Evolutionary conservation across 2,888 invertebrate species (phyloP), one percentile per base, ranked within the genome.

Genomic region (Acronicta alni): DNA sequence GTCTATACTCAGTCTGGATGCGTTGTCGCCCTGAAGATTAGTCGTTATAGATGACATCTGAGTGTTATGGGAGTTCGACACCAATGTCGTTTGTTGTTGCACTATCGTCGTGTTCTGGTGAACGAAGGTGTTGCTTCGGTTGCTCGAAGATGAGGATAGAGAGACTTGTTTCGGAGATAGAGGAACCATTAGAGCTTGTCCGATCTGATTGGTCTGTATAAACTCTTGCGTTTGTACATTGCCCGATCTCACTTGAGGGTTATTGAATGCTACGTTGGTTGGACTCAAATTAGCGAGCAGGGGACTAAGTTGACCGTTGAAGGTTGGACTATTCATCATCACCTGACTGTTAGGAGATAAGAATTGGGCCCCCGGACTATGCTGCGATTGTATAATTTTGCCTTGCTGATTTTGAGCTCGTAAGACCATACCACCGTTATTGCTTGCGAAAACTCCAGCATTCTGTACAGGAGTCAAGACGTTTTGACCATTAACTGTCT

Each of bases 41-140:
- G 81, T 75, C 20, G 87, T 79, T 48, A 87, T 80, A 39, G 87
- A 79, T 20, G 89, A 83, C 80, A 89, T 83, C 58, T 88, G 88
- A 18, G 88, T 70, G 67, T 89, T 89, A 67, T 95, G 96, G 77
- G 96, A 96, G 79, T 96, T 96, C 0, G 97, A 96, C 4, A 97
- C 96, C 91, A 97, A 96, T 0, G 97, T 97, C 0, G 97, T 97
- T 84, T 97, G 97, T 77, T 97, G 97, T 80, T 97, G 97, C 3
- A 97, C 97, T 77, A 98, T 97, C 0, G 97, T 97, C 0, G 97
- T 97, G 82, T 97, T 98, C 77, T 97, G 97, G 75, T 97, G 97
- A 2, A 97, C 97, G 79, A 96, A 97, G 0, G 97, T 97, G 75
- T 95, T 95, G 55, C 95, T 95, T 60, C 96, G 95, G 82, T 95